Evolutionary conservation across 1,140 invertebrate genomes (phyloP).

Genomic region (Mizuhopecten yessoensis): DNA sequence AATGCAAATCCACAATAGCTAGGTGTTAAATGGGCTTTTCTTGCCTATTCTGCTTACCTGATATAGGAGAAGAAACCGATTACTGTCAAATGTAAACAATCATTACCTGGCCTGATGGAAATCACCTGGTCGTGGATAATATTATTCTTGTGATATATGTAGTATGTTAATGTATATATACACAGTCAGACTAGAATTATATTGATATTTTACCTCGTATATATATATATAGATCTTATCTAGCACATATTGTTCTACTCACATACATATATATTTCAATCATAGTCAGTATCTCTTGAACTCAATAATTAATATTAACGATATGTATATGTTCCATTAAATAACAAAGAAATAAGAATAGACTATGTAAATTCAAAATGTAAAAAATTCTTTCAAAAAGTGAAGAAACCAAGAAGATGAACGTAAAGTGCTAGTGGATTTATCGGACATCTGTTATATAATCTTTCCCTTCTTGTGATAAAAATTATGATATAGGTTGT

Average conservation of each 20-base stretch:
- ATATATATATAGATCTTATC: neutral
- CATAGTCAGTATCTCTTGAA: too few relatives aligned
- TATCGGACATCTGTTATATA: too few relatives aligned
- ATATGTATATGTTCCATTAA: neutral
- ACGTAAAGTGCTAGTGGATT: too few relatives aligned
- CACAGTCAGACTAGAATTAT: neutral
- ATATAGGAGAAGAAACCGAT: conserved; percentile 11
- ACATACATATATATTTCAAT: neutral
- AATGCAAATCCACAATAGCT: conserved; percentile 34
- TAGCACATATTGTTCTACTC: neutral
- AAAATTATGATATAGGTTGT: too few relatives aligned
- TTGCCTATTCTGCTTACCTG: neutral
- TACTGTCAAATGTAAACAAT: conserved; percentile 35
- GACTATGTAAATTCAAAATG: too few relatives aligned
- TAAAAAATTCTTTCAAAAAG: too few relatives aligned
- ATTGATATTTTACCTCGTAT: conserved; percentile 5
- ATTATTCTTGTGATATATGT: neutral
- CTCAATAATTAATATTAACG: neutral
- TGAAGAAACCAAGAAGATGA: too few relatives aligned
- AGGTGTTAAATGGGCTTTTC: conserved; percentile 33
- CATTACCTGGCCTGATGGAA: neutral
- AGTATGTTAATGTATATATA: too few relatives aligned
- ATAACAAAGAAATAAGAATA: neutral
- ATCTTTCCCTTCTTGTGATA: too few relatives aligned
- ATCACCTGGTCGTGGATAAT: conserved; percentile 22